Evolutionary conservation across 1,140 invertebrate genomes (phyloP), one percentile per base, ranked within the genome.

Genomic region (Tetramorium simillimum): DNA sequence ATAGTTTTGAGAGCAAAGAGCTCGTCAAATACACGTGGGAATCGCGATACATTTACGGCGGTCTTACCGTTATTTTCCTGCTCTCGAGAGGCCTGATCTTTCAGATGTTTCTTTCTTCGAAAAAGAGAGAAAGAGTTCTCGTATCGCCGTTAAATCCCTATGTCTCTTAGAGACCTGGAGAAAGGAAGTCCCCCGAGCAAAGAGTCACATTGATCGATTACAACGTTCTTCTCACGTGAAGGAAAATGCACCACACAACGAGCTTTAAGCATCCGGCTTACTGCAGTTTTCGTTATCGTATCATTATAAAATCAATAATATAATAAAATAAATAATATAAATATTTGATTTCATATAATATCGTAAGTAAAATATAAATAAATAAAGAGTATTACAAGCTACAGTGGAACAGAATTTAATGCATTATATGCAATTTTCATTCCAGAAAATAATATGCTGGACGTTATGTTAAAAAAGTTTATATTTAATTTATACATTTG

Each of bases 21-120:
- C 78, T 56, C 37, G 65, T 70, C 49, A 70, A 56, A 72, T 81
- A 70, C 65, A 81, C 49, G 21, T 56, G 78, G 65, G 21, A 58
- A 81, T 12, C 24, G 16, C 49, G 24, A 40, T 72, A 72, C 49
- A 12, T 81, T 81, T 43, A 70, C 24, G 0, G 1, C 21, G 49
- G 16, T 40, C 21, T 56, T 46, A 70, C 10, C 21, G 33, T 81
- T 69, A 70, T 56, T 70, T 43, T 70, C 49, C 33, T 28, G 49
- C 33, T 4, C 65, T 56, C 78, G 7, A 24, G 78, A 72, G 65
- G 21, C 33, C 37, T 72, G 56, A 46, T 70, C 46, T 28, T 81
- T 53, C 46, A 81, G 33, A 51, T 21, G 14, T 43, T 63, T 16
- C n/a, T 81, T 46, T 56, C 37, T 69, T 16, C 21, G 6, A 28